Percentiles rank a stretch among this genome's conserved stretches.
Conservation (phyloP, 2,888 invertebrate species). For the Anodontia alba region DNA sequence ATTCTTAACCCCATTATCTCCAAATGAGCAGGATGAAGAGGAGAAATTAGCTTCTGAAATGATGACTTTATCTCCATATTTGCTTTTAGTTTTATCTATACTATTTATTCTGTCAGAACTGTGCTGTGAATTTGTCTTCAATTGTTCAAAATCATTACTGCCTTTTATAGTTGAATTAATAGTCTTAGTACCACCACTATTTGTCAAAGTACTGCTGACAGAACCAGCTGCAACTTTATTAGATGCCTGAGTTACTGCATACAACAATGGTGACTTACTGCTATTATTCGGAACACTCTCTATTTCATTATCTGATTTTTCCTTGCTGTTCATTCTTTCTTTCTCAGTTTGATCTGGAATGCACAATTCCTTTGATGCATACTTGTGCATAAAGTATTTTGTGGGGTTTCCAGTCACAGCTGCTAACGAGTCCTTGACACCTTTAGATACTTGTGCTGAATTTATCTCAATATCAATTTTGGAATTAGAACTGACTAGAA, state of each 20-base stretch:
- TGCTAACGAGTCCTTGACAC: not conserved
- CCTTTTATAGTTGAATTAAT: no score
- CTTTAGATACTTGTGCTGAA: not conserved
- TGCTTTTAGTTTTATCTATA: no score
- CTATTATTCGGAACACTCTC: no score
- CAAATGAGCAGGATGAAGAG: slow-evolving; percentile 52
- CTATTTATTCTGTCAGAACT: no score
- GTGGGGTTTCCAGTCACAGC: not conserved
- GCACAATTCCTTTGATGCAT: not conserved
- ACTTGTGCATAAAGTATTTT: slow-evolving; percentile 4
- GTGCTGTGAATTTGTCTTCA: no score
- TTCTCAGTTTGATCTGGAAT: not conserved
- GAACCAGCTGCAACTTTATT: not conserved
- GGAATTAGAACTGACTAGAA: not conserved
- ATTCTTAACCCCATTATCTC: slow-evolving; percentile 49
- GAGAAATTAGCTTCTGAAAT: slow-evolving; percentile 42
- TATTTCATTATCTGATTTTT: not conserved
- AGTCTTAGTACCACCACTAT: not conserved
- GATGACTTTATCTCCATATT: not conserved
- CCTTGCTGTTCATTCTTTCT: not conserved
- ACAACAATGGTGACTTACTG: no score
- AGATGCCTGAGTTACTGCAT: not conserved
- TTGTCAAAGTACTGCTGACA: not conserved
- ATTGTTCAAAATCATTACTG: no score
- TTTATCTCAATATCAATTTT: not conserved